Conservation (phyloP, 2,113 vertebrate genomes). For the Oncorhynchus nerka region DNA sequence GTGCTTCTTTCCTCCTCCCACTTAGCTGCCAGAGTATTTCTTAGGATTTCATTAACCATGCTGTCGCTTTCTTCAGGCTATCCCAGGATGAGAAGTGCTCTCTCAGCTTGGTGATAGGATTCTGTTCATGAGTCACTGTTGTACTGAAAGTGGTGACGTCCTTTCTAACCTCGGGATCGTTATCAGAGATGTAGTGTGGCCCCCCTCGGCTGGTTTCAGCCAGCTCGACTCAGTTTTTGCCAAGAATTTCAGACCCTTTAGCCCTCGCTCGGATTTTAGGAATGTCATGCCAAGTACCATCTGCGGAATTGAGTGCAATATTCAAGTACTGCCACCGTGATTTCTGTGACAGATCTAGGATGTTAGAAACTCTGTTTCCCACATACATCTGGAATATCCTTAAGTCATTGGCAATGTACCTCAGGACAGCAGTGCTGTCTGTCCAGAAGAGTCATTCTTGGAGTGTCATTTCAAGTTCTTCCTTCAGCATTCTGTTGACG, state of each 20-base stretch:
- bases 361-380: neutral
- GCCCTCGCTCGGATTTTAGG: neutral
- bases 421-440: conserved; percentile 13
- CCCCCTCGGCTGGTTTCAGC: neutral
- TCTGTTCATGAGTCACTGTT: neutral
- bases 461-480: neutral
- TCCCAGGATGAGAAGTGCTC: neutral
- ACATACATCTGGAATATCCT: conserved; percentile 8
- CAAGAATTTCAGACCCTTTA: neutral
- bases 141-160: neutral
- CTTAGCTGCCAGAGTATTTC: neutral
- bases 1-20: neutral
- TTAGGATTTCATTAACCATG: neutral
- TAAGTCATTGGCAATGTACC: conserved; percentile 5
- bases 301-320: neutral
- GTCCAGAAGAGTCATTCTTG: conserved; percentile 1
- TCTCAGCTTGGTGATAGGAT: neutral
- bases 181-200: neutral
- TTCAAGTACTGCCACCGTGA: neutral
- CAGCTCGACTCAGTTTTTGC: neutral
- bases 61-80: neutral
- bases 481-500: neutral
- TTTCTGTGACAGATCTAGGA: neutral
- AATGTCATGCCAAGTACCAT: neutral
- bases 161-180: neutral